Base-by-base conservation (phyloP, 1,140 invertebrate genomes). In the Drosophila cardini region DNA sequence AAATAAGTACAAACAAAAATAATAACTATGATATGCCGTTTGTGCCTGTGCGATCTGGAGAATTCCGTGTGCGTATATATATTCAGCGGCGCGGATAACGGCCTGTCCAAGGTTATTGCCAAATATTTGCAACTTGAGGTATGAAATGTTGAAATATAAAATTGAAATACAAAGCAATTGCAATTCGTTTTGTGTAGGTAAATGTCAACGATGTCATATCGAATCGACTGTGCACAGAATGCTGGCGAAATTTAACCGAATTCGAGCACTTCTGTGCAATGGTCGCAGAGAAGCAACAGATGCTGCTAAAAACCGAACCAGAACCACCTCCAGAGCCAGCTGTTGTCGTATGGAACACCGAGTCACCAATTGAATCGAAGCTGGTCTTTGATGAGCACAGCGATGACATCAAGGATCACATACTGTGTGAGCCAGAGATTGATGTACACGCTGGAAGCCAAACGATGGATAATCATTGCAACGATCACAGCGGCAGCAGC, bases 341-440 rank as follows among this genome's bases (percentile, higher is more conserved):
- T 5, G 13, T 87, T 15, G 69, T 87, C 0, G 83, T 87, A 0
- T 87, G 83, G 83, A 87, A 90, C 50, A 85, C 77, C 0, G 85
- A 80, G 18, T 64, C 75, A 1, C 60, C 75, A 0, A 76, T 87
- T 4, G 79, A 82, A 30, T 55, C 78, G 2, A 82, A 82, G 43
- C 61, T 80, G 0, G 45, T 48, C 4, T 79, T 78, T 10, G 79
- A 69, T 11, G 72, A 72, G 2, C 78, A 85, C 10, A 79, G 53
- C 9, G 71, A 72, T 1, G 85, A 89, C 42, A 34, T 90, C 7
- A 89, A 89, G 58, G 85, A 90, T 67, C 75, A 87, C 18, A 84
- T 89, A 52, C 32, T 89, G 0, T 84, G 85, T 30, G 84, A 89
- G 15, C 80, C 84, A 0, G 84, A 90, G n/a, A 89, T 90, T 4